These are phyloP conservation scores for Prionace glauca DNA, from an alignment of 2,797 vertebrate species.

Conservation along the genomic window DNA sequence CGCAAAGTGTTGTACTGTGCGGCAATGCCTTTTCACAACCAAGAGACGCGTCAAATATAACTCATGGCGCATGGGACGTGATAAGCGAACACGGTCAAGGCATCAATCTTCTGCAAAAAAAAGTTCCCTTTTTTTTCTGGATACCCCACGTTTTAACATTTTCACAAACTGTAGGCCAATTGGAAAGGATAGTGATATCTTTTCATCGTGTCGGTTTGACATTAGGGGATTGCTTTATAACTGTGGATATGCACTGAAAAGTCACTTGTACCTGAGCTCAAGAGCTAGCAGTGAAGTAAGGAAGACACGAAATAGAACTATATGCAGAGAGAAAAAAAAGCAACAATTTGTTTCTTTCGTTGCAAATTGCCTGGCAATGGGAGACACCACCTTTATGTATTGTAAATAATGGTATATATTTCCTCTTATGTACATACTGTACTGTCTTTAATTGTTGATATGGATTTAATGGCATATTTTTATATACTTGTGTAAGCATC, in stretches of 20 bases:
- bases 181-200: neutral
- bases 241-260: neutral
- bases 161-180: neutral
- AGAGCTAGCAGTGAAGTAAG: neutral
- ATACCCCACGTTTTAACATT: neutral
- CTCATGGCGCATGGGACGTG: neutral
- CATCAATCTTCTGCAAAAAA: neutral
- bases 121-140: neutral
- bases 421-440: constrained; percentile 73
- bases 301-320: neutral
- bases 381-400: constrained; percentile 57
- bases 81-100: neutral
- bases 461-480: constrained; percentile 79
- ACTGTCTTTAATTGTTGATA: constrained; percentile 71
- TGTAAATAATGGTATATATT: constrained; percentile 55
- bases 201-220: constrained; percentile 12
- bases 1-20: neutral
- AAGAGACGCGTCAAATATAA: neutral
- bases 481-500: constrained; percentile 70
- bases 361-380: constrained; percentile 53
- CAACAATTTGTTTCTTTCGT: constrained; percentile 46
- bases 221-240: constrained; percentile 7
- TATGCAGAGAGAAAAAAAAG: neutral
- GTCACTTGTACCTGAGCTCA: neutral
- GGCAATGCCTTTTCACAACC: neutral